Base-by-base conservation (phyloP, 2,113 vertebrate species). In the Leucosticte australis region DNA sequence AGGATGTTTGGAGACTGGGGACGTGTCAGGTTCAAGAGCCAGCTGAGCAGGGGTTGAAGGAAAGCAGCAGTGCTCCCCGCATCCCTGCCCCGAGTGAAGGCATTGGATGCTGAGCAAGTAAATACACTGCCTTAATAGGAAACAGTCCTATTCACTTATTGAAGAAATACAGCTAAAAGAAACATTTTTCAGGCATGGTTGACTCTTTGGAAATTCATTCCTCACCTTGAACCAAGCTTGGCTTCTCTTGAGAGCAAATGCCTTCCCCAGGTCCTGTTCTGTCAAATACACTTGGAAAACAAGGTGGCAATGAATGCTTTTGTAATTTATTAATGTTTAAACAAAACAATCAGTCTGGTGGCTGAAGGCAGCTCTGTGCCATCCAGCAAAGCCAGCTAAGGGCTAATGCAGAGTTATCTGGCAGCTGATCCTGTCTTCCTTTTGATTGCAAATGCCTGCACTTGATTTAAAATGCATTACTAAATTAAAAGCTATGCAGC, bases 401-500 rank as follows among this genome's bases (percentile, higher is more conserved):
- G 63, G 35, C 41, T 81, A 44, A 47, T 21, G 60, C 71, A 87
- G 46, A 42, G 41, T n/a, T 62, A 60, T 67, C 33, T 89, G 92
- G 70, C 77, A 67, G 62, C 18, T 41, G 70, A 44, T 56, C 76
- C 53, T 30, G 12, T 33, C 57, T 80, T 71, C 53, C 39, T 83
- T 78, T 57, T 30, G 39, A 37, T 15, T 70, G 24, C 10, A 52
- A 96, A 73, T 65, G 33, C 47, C 49, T 73, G 33, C 17, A 24
- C 31, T 68, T 52, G 64, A 41, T 75, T 88, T 60, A n/a, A 81
- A 94, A 91, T 60, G 52, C 78, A 83, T 90, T 60, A 67, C 69
- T 76, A 73, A 91, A 94, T 96, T 81, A 86, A 95, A 92, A 89
- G 41, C 56, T 75, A 24, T 71, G 60, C 89, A 83, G 63, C 31